Evolutionary conservation across 2,888 invertebrate genomes (phyloP), one percentile per base, ranked within the genome.

Genomic region (Drosophila setosimentum): DNA sequence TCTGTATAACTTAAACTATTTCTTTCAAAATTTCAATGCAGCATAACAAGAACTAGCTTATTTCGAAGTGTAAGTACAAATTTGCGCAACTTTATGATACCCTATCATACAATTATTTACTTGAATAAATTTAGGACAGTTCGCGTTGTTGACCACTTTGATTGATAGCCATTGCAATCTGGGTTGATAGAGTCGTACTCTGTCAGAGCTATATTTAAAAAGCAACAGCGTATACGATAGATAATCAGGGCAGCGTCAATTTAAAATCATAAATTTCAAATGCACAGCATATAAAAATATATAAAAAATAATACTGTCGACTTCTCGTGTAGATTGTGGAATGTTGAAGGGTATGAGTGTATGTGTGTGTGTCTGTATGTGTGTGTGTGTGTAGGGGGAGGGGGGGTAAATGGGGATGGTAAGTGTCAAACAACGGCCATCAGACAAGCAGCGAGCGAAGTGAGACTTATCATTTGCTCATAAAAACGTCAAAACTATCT

Each of bases 401-500:
- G 65, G 66, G 21, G 48, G 21, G 49, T 58, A 73, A 50, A 48
- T 68, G 67, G 68, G 79, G 68, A 76, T 82, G 88, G 75, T 85
- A 89, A 85, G 90, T 85, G 90, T 82, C 85, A 86, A 89, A 82
- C 89, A 86, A 87, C 87, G 89, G 85, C 80, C 88, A 83, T 77
- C 69, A 71, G 85, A 79, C 76, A 68, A 73, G 70, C 88, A 75
- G 68, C 63, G 76, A 82, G 69, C 77, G 63, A 71, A 79, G 80
- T 72, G 88, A 63, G 88, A 78, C 89, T 89, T 89, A 89, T 88
- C 88, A 91, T 80, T 83, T 78, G 81, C 91, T 91, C 91, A 88
- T 88, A 91, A 88, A 91, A 88, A 87, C 89, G 88, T 87, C 91
- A 90, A 85, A 88, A 88, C 91, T 88, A 91, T 89, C 83, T 78